phyloP scores from a whole-genome alignment of 1,140 invertebrate genomes.

The Cyclargus thomasi region DNA sequence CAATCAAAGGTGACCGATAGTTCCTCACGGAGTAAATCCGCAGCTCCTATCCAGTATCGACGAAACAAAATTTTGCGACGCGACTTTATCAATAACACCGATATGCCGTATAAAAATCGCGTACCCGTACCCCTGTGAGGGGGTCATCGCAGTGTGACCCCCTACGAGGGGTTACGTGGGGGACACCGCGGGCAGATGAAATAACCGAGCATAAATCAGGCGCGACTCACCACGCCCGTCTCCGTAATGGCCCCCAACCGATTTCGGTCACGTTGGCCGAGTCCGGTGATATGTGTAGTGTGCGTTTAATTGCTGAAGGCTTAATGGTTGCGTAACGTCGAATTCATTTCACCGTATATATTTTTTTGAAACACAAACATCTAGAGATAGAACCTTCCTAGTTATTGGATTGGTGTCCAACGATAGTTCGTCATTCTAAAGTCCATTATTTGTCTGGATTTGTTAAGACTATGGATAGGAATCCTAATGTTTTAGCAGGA shows the following conservation, averaged over 20 bases:
- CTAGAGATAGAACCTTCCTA: too few species aligned
- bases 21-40: not conserved
- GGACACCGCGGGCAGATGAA: constrained; percentile 34
- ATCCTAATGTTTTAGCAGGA: too few species aligned
- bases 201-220: constrained; percentile 48
- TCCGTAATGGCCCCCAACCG: constrained; percentile 24
- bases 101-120: constrained; percentile 31
- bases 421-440: too few species aligned
- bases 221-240: constrained; percentile 30
- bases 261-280: not conserved
- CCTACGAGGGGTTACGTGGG: not conserved
- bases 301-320: not conserved
- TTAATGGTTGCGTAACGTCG: too few species aligned
- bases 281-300: not conserved
- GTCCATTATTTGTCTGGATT: too few species aligned
- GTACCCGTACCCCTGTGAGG: constrained; percentile 12
- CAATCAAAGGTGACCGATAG: too few species aligned
- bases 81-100: constrained; percentile 19
- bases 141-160: constrained; percentile 14
- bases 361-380: too few species aligned
- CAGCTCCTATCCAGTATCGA: not conserved
- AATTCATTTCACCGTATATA: too few species aligned
- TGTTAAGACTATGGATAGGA: too few species aligned
- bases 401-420: too few species aligned
- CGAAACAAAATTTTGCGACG: constrained; percentile 10